Evolutionary conservation across 2,797 vertebrate genomes (phyloP).

Genomic region (Rhabdophis nuchalis): DNA sequence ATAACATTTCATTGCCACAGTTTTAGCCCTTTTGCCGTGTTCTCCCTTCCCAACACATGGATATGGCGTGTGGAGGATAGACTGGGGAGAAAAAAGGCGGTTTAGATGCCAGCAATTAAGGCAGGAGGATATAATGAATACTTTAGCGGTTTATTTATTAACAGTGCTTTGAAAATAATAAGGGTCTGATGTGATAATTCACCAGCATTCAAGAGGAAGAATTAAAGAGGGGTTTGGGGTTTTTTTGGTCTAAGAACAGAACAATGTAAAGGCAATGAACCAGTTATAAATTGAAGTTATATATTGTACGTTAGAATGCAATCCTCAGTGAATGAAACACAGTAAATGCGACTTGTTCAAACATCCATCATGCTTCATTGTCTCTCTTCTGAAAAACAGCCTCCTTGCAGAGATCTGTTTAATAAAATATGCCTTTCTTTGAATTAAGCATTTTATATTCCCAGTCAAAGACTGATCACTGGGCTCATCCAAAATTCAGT

Average conservation of each 20-base stretch:
- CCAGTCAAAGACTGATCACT: not conserved
- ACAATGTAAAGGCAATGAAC: not conserved
- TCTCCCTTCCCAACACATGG: not conserved
- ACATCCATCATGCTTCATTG: not conserved
- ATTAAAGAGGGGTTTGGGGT: not conserved
- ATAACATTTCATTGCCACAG: not conserved
- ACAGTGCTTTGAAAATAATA: not conserved
- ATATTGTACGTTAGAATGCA: not conserved
- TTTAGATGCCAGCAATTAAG: not conserved
- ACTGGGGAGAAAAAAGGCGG: not conserved
- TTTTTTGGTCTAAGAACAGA: not conserved
- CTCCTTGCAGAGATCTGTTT: not conserved
- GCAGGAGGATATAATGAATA: not conserved
- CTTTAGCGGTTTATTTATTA: not conserved
- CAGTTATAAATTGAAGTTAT: not conserved
- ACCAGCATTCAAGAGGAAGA: not conserved
- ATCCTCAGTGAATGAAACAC: not conserved
- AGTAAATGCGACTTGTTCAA: not conserved
- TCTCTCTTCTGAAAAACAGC: not conserved
- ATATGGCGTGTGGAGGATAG: not conserved
- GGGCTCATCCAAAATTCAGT: not conserved
- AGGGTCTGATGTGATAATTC: not conserved
- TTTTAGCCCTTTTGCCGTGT: not conserved
- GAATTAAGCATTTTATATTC: not conserved
- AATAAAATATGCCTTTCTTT: not conserved